A percentile compares a stretch with the other conserved stretches of the same genome.
These are phyloP conservation scores for Urocitellus parryii DNA, from an alignment of 2,113 vertebrate species.

Conservation along the genomic window DNA sequence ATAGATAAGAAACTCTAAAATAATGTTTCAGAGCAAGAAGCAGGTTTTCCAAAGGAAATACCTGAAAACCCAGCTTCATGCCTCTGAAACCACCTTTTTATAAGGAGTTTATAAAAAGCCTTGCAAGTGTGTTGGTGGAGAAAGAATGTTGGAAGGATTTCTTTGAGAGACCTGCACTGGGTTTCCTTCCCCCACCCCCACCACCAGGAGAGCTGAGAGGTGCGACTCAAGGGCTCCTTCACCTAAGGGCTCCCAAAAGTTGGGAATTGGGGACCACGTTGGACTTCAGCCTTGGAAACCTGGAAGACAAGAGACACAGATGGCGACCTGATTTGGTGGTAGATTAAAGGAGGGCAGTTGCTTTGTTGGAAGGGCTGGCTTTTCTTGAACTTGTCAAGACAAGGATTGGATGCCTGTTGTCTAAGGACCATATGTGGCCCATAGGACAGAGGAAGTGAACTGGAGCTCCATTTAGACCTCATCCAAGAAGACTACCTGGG, in stretches of 20 bases:
- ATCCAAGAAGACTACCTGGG: constrained; percentile 6
- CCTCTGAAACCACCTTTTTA: neutral
- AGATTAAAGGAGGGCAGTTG: constrained; percentile 33
- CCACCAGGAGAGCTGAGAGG: neutral
- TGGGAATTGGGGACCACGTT: neutral
- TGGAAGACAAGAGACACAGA: neutral
- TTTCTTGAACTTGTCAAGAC: neutral
- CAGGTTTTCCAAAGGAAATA: constrained; percentile 37
- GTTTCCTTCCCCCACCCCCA: neutral
- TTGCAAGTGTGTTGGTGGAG: neutral
- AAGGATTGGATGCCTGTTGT: constrained; percentile 17
- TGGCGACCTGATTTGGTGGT: neutral
- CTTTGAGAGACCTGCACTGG: neutral
- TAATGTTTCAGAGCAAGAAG: neutral
- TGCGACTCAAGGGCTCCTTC: neutral
- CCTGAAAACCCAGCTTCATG: neutral
- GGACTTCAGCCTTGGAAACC: constrained; percentile 19
- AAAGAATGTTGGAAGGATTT: neutral
- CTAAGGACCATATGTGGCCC: neutral
- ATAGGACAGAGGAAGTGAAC: neutral
- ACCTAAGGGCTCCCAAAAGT: neutral
- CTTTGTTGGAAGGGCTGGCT: constrained; percentile 39
- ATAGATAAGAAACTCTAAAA: constrained; percentile 65
- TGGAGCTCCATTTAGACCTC: constrained; percentile 16
- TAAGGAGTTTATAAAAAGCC: neutral